phyloP scores from a whole-genome alignment of 2,113 vertebrate genomes.

The Colinus virginianus region DNA sequence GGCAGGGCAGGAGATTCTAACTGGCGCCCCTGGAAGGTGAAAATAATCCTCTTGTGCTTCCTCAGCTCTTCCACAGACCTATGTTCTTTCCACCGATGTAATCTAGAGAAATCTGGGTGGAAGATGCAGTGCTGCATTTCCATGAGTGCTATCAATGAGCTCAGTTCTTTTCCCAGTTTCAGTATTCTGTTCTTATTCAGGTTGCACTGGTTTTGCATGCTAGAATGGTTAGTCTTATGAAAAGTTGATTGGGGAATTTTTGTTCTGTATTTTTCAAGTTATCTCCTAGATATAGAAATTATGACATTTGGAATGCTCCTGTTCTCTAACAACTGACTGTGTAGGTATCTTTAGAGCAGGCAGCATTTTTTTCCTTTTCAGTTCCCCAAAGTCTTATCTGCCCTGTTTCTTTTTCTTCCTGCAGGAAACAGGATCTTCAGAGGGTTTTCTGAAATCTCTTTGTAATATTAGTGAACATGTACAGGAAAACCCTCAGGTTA shows the following conservation, averaged over 20 bases:
- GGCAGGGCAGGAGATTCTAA: not conserved
- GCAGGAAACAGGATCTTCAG: constrained; percentile 77
- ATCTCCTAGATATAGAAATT: not conserved
- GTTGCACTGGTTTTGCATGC: not conserved
- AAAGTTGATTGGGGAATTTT: not conserved
- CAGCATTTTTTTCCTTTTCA: constrained; percentile 57
- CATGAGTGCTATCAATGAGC: fast-evolving
- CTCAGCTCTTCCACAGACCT: not conserved
- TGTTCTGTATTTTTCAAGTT: not conserved
- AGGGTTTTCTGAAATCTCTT: constrained; percentile 78
- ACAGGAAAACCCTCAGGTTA: constrained; percentile 83
- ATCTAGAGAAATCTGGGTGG: not conserved
- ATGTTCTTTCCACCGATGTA: no score
- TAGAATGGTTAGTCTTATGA: not conserved
- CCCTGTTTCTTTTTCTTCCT: constrained; percentile 58
- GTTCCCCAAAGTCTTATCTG: constrained; percentile 65
- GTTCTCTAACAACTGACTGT: not conserved
- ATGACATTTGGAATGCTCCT: not conserved
- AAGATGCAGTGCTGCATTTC: not conserved
- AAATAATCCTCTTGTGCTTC: not conserved
- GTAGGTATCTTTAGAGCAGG: constrained; percentile 64
- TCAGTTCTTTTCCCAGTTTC: not conserved
- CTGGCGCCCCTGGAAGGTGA: not conserved
- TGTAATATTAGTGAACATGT: constrained; percentile 83
- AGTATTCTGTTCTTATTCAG: not conserved